A percentile compares a stretch with the other conserved stretches of the same genome.
These are phyloP conservation scores for Pygoscelis adeliae DNA, from an alignment of 2,113 vertebrate genomes.

Conservation along the genomic window DNA sequence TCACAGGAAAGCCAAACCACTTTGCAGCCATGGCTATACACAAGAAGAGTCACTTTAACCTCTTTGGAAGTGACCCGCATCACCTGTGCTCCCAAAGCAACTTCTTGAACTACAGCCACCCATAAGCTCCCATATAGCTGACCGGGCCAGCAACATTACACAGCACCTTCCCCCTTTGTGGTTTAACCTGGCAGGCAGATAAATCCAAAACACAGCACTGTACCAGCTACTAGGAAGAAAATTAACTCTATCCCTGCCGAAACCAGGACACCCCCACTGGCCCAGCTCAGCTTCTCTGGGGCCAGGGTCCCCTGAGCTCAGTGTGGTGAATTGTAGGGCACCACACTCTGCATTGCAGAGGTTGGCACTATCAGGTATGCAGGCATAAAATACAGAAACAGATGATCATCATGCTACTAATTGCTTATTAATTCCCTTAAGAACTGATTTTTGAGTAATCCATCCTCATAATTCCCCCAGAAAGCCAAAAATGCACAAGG, in stretches of 20 bases:
- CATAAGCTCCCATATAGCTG: background rate
- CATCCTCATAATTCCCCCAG: background rate
- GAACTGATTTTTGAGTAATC: background rate
- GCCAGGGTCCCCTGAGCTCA: background rate
- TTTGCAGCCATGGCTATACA: background rate
- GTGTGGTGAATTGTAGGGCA: fast-evolving
- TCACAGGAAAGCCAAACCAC: background rate
- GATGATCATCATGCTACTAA: background rate
- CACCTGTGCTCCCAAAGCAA: background rate
- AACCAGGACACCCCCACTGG: too few relatives aligned
- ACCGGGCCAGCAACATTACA: fast-evolving
- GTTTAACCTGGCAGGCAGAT: too few relatives aligned
- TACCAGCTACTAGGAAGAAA: too few relatives aligned
- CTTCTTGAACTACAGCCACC: background rate
- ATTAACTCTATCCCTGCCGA: too few relatives aligned
- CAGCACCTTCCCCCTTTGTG: background rate
- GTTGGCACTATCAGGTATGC: fast-evolving
- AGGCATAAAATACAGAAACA: background rate
- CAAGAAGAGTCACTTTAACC: background rate
- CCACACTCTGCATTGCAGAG: background rate
- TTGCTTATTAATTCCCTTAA: background rate
- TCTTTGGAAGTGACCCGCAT: fast-evolving
- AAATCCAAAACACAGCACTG: too few relatives aligned
- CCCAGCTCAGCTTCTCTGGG: background rate
- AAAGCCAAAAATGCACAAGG: background rate